Evolutionary conservation across 2,113 vertebrate species (phyloP).

Genomic region (Hippocampus mohnikei): DNA sequence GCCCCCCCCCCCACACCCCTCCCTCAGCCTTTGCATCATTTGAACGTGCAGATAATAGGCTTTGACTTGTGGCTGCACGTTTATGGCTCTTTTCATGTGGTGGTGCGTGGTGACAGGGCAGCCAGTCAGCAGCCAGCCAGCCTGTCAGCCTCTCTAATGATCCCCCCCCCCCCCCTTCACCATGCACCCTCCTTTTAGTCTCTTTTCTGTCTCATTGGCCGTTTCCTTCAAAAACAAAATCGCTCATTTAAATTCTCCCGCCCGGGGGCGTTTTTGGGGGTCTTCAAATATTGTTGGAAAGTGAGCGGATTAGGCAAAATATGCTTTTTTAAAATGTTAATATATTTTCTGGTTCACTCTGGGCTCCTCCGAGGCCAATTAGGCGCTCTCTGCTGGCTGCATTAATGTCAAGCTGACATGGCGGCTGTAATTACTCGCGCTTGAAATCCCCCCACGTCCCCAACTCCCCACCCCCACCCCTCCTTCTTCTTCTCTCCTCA

Average conservation of each 20-base stretch:
- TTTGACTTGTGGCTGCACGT: slow-evolving; percentile 99
- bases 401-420: slow-evolving; percentile 99
- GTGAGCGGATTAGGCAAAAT: slow-evolving; percentile 99
- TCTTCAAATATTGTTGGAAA: slow-evolving; percentile 99
- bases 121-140: slow-evolving; percentile 97
- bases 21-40: slow-evolving; percentile 78
- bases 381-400: slow-evolving; percentile 99
- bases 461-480: slow-evolving; percentile 79
- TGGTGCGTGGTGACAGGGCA: slow-evolving; percentile 98
- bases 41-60: slow-evolving; percentile 99
- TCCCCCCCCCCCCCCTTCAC: slow-evolving; percentile 75
- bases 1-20: slow-evolving; percentile 67
- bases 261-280: slow-evolving; percentile 95
- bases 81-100: slow-evolving; percentile 99
- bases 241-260: slow-evolving; percentile 99
- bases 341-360: slow-evolving; percentile 99
- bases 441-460: slow-evolving; percentile 90
- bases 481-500: background rate
- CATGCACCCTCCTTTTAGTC: slow-evolving; percentile 80
- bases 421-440: slow-evolving; percentile 99
- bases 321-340: slow-evolving; percentile 99
- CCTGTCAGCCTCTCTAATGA: slow-evolving; percentile 99
- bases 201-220: slow-evolving; percentile 99
- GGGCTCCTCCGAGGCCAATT: slow-evolving; percentile 99
- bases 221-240: slow-evolving; percentile 99